These are phyloP conservation scores for Catharus ustulatus DNA, from an alignment of 2,797 vertebrate species.

Conservation along the genomic window DNA sequence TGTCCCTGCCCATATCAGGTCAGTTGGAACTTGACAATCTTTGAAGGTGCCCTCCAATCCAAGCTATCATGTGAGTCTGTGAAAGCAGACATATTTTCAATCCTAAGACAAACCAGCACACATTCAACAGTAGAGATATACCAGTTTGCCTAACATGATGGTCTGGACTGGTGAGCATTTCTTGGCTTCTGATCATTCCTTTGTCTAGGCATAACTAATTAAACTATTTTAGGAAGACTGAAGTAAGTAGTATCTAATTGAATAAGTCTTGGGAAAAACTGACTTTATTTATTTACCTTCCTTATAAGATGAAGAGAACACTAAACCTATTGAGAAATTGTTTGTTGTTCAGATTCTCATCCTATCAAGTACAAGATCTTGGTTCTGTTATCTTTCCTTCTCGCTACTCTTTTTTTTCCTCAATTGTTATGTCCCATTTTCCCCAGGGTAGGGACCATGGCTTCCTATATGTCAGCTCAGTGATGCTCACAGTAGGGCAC, in stretches of 20 bases:
- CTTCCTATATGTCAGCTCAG: neutral
- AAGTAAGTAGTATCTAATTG: neutral
- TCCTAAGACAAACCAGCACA: neutral
- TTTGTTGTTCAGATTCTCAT: neutral
- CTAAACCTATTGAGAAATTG: neutral
- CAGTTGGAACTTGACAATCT: neutral
- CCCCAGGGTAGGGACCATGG: neutral
- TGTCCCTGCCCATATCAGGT: neutral
- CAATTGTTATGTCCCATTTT: neutral
- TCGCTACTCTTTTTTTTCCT: neutral
- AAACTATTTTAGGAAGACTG: neutral
- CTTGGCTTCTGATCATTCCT: neutral
- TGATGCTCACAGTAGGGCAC: neutral
- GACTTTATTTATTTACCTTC: conserved; percentile 10
- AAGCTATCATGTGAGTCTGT: neutral
- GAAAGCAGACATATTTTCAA: neutral
- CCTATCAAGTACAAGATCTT: neutral
- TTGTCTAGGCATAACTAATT: neutral
- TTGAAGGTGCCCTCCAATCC: neutral
- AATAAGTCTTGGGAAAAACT: neutral
- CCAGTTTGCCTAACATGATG: neutral
- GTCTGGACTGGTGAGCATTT: neutral
- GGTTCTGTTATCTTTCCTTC: neutral
- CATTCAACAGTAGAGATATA: neutral
- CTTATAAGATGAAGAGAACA: neutral